Conservation (phyloP, 2,113 vertebrate genomes). For the Protobothrops flavoviridis region DNA sequence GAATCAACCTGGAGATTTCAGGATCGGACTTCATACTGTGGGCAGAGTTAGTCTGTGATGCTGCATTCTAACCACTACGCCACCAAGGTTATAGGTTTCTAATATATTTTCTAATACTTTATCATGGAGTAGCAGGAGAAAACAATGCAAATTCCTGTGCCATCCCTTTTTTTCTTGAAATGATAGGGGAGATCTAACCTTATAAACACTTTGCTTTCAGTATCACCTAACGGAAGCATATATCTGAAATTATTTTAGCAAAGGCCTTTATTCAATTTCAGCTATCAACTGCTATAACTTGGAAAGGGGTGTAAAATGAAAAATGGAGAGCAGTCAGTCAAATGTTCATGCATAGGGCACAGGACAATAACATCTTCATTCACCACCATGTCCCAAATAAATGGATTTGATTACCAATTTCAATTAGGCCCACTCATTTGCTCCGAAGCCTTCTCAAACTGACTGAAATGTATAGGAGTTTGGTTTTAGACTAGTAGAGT, state of each 20-base stretch:
- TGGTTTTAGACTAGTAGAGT: not conserved
- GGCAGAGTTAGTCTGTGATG: not conserved
- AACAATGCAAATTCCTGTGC: not conserved
- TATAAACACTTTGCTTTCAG: not conserved
- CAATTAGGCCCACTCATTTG: not conserved
- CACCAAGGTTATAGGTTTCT: not conserved
- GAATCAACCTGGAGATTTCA: not conserved
- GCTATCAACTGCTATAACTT: not conserved
- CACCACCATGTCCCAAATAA: not conserved
- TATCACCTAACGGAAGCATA: not conserved
- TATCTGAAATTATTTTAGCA: not conserved
- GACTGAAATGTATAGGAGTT: not conserved
- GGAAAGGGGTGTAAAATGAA: not conserved
- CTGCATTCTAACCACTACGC: not conserved
- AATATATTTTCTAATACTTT: not conserved
- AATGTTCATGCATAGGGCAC: not conserved
- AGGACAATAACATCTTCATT: not conserved
- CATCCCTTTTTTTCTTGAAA: constrained; percentile 1
- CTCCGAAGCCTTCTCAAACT: not conserved
- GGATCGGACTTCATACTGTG: not conserved
- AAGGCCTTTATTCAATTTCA: not conserved
- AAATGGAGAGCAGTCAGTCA: not conserved
- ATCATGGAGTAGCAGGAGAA: fast-evolving
- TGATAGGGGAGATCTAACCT: not conserved
- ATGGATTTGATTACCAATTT: not conserved